Evolutionary conservation across 1,140 invertebrate species (phyloP), one percentile per base, ranked within the genome.

Genomic region (Caenorhabditis inopinata): DNA sequence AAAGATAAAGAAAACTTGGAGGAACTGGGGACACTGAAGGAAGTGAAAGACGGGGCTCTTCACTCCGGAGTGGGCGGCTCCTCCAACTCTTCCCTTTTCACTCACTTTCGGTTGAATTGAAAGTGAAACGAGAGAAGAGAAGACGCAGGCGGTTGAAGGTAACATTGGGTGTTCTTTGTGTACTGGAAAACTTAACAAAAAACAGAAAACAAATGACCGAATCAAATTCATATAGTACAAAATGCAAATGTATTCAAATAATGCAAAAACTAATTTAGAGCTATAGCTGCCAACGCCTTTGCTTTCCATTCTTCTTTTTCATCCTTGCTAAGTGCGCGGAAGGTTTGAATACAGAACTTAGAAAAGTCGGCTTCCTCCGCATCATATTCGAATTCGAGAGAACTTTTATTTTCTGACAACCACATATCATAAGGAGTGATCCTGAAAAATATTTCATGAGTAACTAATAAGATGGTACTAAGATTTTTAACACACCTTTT

Each of bases 1-100:
- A 68, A 38, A 68, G 58, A 68, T 68, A 68, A 68, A 68, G 58
- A 68, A 68, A 68, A 68, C 16, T 68, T 68, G 58, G 58, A 68
- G 58, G 58, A 42, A 68, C 32, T n/a, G 58, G 58, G 14, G 32
- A 38, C 58, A 29, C 38, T 38, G 25, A 42, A 68, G 32, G 32
- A 58, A 58, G 51, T 23, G 51, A 14, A 42, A 68, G 23, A 53
- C 16, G 16, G 32, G 58, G 58, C 58, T 68, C 58, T 68, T 68
- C 58, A 68, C 58, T 68, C 32, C 32, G 58, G 58, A n/a, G n/a
- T n/a, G n/a, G 27, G 32, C 58, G 58, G 58, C 58, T 68, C 58
- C 32, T 68, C 58, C 58, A 68, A 68, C 58, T 68, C 58, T 68
- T 68, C 38, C 58, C 32, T 68, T 68, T 68, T 68, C 58, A 68